A percentile compares a stretch with the other conserved stretches of the same genome.
Evolutionary conservation across 2,797 vertebrate species (phyloP).

Genomic region (Eulemur rubriventer): DNA sequence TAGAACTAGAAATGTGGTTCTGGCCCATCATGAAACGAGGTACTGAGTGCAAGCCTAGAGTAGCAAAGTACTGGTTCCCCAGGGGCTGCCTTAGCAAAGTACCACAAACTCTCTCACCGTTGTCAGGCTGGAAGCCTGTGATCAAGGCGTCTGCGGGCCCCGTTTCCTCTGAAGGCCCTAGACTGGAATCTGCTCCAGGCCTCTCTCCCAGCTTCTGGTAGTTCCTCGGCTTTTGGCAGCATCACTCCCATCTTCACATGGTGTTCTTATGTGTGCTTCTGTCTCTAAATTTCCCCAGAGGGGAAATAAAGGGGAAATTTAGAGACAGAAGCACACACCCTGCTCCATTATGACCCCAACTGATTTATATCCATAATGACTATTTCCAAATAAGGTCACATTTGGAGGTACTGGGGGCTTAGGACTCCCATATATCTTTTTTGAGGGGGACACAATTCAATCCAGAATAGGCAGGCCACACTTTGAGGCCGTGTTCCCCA

Average conservation of each 20-base stretch:
- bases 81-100: not conserved
- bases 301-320: not conserved
- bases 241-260: not conserved
- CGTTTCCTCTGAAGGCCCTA: accelerated
- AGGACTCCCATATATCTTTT: not conserved
- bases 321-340: not conserved
- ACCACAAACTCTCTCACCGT: not conserved
- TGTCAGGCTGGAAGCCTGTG: not conserved
- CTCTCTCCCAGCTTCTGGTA: not conserved
- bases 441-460: not conserved
- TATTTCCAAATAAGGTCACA: not conserved
- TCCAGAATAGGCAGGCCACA: not conserved
- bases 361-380: not conserved
- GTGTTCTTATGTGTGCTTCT: not conserved
- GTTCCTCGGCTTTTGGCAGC: too few relatives aligned
- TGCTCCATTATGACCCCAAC: not conserved
- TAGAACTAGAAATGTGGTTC: not conserved
- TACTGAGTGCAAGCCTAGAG: not conserved
- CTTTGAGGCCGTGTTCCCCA: not conserved
- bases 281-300: not conserved
- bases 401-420: too few relatives aligned
- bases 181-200: too few relatives aligned
- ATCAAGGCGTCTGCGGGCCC: not conserved
- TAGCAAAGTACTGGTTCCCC: not conserved
- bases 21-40: not conserved